Evolutionary conservation across 2,888 invertebrate species (phyloP).

Genomic region (Eurytoma adleriae): DNA sequence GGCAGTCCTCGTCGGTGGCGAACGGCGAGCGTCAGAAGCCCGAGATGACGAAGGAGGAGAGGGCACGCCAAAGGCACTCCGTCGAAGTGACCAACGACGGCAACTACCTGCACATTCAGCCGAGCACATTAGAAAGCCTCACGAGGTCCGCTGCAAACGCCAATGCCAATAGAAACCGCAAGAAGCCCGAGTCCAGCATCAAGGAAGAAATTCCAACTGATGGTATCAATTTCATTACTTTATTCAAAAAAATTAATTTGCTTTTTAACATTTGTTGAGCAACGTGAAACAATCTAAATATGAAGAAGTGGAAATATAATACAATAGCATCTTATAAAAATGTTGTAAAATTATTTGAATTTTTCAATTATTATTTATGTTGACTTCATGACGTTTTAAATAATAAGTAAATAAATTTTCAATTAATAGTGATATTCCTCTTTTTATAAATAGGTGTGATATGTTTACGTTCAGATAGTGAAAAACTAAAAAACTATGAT

Average conservation of each 20-base stretch:
- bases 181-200: constrained; percentile 72
- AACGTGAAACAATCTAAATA: too few species aligned
- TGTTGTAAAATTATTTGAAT: too few species aligned
- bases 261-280: not conserved
- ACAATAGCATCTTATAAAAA: too few species aligned
- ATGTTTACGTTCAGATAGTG: too few species aligned
- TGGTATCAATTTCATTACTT: not conserved
- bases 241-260: too few species aligned
- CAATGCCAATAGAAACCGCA: constrained; percentile 83
- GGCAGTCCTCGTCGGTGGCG: constrained; percentile 70
- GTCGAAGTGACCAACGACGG: constrained; percentile 87
- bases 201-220: constrained; percentile 33
- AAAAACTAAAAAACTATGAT: too few species aligned
- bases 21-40: constrained; percentile 74
- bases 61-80: constrained; percentile 88
- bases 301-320: too few species aligned
- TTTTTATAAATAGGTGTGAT: too few species aligned
- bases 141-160: constrained; percentile 89
- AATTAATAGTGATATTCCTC: too few species aligned
- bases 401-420: too few species aligned
- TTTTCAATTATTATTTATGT: too few species aligned
- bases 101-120: constrained; percentile 87
- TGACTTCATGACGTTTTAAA: too few species aligned
- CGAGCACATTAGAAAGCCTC: constrained; percentile 86
- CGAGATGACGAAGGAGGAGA: constrained; percentile 79